Evolutionary conservation across 2,888 invertebrate genomes (phyloP), one percentile per base, ranked within the genome.

Genomic region (Troides helena): DNA sequence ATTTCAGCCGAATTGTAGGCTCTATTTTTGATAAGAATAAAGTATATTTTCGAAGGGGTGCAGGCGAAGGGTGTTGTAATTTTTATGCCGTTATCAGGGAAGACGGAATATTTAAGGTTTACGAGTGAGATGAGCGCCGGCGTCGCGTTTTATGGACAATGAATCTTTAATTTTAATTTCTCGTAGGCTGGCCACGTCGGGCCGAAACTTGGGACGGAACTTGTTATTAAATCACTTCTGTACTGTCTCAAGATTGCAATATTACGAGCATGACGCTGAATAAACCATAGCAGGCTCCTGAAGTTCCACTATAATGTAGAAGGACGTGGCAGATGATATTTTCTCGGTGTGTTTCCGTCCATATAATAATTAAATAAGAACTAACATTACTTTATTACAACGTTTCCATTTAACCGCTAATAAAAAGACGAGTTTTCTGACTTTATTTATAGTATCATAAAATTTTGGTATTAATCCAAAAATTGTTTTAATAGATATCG

Each of bases 21-120:
- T n/a, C 14, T 53, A 53, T 18, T 6, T 2, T 14, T 0, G 14
- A 5, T 17, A 53, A 0, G n/a, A 17, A 18, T 53, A 53, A 53
- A 53, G n/a, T 6, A 18, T 17, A 53, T 12, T 18, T 18, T 53
- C n/a, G 53, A 2, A 12, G 4, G 53, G 6, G 17, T 6, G n/a
- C 2, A 53, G 53, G 60, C 18, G 36, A 60, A 46, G 46, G 59
- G 57, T 59, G 65, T n/a, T 57, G 53, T 60, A 66, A 61, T 66
- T 66, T 65, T 66, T 60, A 66, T 60, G n/a, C 60, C 66, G 43
- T 60, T 66, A 66, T 60, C 60, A 60, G 53, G 53, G 36, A 60
- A 60, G 66, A 66, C 59, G 60, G 66, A 66, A 66, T 66, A 66
- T 66, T 66, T 66, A 66, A 66, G 23, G 60, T 66, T 66, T 66